Evolutionary conservation across 2,113 vertebrate genomes (phyloP), one percentile per base, ranked within the genome.

Genomic region (Natator depressus): DNA sequence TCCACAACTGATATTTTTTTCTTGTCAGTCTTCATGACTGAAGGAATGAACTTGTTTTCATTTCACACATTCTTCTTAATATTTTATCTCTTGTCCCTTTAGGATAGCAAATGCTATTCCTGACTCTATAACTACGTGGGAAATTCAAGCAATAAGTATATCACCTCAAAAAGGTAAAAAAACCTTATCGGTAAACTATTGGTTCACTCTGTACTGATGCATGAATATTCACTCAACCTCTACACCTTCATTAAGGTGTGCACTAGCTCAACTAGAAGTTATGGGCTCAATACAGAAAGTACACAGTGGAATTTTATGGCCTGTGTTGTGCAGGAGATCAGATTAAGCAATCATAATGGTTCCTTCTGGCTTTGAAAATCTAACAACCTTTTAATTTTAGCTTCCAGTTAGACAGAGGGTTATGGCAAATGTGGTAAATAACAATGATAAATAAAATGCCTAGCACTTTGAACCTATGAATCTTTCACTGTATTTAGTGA

Each of bases 101-200:
- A 99, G 87, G 4, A 24, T 97, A 1, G 4, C 0, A 1, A 92
- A 98, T 13, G 3, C 7, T 47, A 93, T 97, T 75, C 99, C 98
- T 72, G 98, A 99, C 94, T 99, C 99, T 49, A 99, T 99, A 94
- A 99, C 99, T 42, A 99, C 98, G 22, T 99, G 99, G 99, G 99
- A 99, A 96, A 87, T 99, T 90, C 99, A 99, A 55, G 97, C 98
- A 53, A 91, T 98, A 97, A 98, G 98, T 85, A 83, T 99, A 69
- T 99, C 98, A 93, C 17, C 95, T 22, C 90, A 96, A 38, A 98
- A 98, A 35, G 99, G 99, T 99, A 98, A 95, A 38, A 19, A 17
- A 54, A 42, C 65, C n/a, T 19, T 88, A 19, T 54, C 59, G 27
- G 1, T 25, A 59, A 3, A 75, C 75, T 81, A 20, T 20, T 75